Evolutionary conservation across 1,140 invertebrate genomes (phyloP).

Genomic region (Drosophila sp.): DNA sequence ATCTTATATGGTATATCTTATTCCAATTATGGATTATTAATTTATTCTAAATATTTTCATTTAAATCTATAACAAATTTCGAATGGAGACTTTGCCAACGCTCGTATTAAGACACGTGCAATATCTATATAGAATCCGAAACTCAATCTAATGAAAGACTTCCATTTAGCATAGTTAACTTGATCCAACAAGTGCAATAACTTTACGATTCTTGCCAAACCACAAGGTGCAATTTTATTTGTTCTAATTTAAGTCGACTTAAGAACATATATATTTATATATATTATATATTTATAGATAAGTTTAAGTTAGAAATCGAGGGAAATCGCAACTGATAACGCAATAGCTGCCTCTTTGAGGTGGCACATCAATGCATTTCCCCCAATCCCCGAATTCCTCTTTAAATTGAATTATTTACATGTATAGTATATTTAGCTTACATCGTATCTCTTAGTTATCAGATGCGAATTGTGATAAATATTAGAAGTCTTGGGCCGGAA

Average conservation of each 20-base stretch:
- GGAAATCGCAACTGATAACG: neutral
- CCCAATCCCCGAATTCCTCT: neutral
- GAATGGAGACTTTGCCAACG: too few relatives aligned
- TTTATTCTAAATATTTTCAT: too few relatives aligned
- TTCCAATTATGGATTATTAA: too few relatives aligned
- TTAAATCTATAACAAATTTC: too few relatives aligned
- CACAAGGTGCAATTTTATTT: conserved; percentile 71
- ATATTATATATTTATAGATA: conserved; percentile 19
- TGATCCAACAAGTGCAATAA: conserved; percentile 70
- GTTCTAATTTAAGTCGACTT: conserved; percentile 7
- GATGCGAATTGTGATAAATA: conserved; percentile 84
- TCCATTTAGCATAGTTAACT: conserved; percentile 37
- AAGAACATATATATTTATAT: conserved; percentile 1
- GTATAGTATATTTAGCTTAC: conserved; percentile 39
- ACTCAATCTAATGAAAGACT: conserved; percentile 52
- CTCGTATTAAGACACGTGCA: conserved; percentile 47
- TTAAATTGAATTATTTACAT: neutral
- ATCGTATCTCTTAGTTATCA: conserved; percentile 50
- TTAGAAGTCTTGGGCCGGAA: conserved; percentile 84
- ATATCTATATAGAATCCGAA: conserved; percentile 26
- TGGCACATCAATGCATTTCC: conserved; percentile 3
- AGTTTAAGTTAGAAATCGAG: neutral
- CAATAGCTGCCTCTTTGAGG: conserved; percentile 18
- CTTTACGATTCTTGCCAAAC: conserved; percentile 76
- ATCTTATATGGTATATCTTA: too few relatives aligned